Percentiles rank a stretch among this genome's conserved stretches.
These are phyloP conservation scores for Lipotes vexillifer DNA, from an alignment of 2,113 vertebrate genomes.

Conservation along the genomic window DNA sequence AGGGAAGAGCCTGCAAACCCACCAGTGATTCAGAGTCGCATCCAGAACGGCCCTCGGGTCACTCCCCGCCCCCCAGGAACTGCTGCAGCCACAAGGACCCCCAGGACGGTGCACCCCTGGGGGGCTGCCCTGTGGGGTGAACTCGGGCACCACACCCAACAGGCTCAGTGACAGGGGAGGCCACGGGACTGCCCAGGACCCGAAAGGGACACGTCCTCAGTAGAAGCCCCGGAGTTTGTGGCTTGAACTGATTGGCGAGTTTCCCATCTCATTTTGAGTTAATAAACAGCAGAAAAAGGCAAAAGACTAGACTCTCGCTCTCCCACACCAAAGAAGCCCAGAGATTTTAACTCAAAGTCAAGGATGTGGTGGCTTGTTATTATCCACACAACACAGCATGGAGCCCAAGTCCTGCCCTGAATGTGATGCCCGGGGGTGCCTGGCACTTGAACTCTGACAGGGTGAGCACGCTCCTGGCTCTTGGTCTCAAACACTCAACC, in stretches of 20 bases:
- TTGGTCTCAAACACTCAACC: background rate
- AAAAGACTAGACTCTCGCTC: background rate
- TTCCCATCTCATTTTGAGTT: background rate
- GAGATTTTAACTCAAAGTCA: background rate
- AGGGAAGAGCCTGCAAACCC: background rate
- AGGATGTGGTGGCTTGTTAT: accelerated
- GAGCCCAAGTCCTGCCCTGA: background rate
- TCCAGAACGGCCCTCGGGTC: background rate
- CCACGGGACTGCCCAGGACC: background rate
- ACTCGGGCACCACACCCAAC: accelerated
- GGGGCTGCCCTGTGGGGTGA: too few relatives aligned
- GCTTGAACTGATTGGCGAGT: background rate
- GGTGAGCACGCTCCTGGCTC: background rate
- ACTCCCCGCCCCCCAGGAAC: background rate
- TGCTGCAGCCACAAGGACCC: background rate
- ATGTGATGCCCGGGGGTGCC: accelerated
- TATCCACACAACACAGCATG: accelerated
- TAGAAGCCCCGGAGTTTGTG: accelerated
- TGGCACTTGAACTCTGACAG: background rate
- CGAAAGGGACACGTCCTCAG: accelerated
- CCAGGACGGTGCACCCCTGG: accelerated
- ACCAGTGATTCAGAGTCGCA: accelerated
- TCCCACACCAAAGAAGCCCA: background rate
- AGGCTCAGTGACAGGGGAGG: background rate
- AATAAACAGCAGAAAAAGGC: background rate